These are phyloP conservation scores for Lepilemur ruficaudatus DNA, from an alignment of 2,797 vertebrate genomes.

Conservation along the genomic window DNA sequence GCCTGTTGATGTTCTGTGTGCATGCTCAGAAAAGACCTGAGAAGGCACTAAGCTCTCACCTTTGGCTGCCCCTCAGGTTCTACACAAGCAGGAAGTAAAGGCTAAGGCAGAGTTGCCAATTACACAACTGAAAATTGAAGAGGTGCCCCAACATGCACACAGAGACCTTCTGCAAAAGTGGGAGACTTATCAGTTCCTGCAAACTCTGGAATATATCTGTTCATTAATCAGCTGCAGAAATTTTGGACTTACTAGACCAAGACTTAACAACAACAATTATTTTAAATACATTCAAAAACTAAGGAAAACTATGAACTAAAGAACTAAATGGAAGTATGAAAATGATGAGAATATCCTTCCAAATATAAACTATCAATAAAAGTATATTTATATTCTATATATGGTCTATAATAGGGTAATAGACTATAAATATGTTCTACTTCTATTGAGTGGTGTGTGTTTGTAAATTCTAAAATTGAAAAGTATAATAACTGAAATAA, in stretches of 20 bases:
- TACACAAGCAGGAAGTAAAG: not conserved
- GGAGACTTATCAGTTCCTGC: not conserved
- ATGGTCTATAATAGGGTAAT: not conserved
- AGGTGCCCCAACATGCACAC: not conserved
- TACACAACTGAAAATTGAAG: not conserved
- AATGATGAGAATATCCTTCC: not conserved
- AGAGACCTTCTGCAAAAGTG: not conserved
- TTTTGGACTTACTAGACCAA: not conserved
- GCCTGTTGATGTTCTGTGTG: not conserved
- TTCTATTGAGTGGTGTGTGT: not conserved
- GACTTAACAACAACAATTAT: not conserved
- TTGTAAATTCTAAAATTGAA: not conserved
- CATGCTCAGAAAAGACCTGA: not conserved
- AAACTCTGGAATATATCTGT: not conserved
- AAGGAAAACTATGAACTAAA: not conserved
- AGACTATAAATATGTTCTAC: not conserved
- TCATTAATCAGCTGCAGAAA: not conserved
- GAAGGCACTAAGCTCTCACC: not conserved
- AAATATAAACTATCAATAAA: not conserved
- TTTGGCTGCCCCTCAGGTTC: not conserved
- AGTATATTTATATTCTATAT: not conserved
- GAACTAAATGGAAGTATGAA: not conserved
- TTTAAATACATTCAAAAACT: not conserved
- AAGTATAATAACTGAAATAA: not conserved
- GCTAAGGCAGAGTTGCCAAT: not conserved